Conservation (phyloP, 2,113 vertebrate species). For the Phoxinus phoxinus region DNA sequence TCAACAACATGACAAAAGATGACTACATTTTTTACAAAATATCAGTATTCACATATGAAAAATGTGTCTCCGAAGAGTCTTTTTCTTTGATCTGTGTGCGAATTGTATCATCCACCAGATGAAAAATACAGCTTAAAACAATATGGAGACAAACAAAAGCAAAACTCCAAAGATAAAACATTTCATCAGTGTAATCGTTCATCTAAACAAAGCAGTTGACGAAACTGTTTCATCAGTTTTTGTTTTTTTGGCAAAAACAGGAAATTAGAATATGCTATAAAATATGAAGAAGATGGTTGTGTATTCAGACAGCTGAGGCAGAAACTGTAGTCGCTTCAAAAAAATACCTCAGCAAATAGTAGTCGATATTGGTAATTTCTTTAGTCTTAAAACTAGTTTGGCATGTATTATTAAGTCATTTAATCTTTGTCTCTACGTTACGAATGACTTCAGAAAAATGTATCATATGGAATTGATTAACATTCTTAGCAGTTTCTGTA, state of each 20-base stretch:
- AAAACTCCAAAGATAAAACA: not conserved
- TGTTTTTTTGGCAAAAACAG: not conserved
- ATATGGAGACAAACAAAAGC: not conserved
- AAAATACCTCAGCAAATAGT: not conserved
- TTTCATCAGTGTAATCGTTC: not conserved
- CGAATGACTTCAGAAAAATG: not conserved
- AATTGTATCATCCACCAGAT: too few species aligned
- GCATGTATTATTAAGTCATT: not conserved
- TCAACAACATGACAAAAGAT: too few species aligned
- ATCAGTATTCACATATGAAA: too few species aligned
- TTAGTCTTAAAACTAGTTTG: not conserved
- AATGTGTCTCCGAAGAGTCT: too few species aligned
- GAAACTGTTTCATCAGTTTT: not conserved
- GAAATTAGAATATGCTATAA: conserved; percentile 3
- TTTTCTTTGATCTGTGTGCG: too few species aligned
- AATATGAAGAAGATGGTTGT: not conserved
- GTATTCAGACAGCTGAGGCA: not conserved
- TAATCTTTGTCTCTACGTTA: not conserved
- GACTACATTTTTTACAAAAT: too few species aligned
- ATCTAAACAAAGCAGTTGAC: not conserved
- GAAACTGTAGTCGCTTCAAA: not conserved
- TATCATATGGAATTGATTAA: not conserved
- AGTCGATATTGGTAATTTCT: not conserved
- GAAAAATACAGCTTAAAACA: too few species aligned
- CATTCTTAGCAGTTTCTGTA: not conserved